Conservation (phyloP, 53 echinoderm and acorn worm genomes). For the Zoroaster sp. region DNA sequence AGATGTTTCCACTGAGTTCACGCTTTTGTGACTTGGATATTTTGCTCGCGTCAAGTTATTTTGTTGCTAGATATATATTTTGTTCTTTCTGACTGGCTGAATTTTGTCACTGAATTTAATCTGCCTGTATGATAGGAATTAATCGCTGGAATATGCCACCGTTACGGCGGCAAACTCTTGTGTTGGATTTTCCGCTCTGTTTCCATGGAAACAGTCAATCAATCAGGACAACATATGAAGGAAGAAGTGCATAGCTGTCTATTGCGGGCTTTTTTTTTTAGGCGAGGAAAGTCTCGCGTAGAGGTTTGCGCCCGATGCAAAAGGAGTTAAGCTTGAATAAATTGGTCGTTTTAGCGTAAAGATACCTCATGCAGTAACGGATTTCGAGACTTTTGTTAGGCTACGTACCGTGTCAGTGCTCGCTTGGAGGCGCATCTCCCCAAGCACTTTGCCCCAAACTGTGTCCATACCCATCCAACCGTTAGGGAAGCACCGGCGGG, state of each 20-base stretch:
- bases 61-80: not conserved
- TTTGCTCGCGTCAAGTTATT: not conserved
- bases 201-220: slow-evolving; percentile 53
- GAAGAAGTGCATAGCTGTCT: not conserved
- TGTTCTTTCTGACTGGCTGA: not conserved
- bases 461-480: slow-evolving; percentile 29
- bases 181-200: slow-evolving; percentile 23
- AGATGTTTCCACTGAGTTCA: slow-evolving; percentile 10
- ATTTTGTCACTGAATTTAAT: slow-evolving; percentile 25
- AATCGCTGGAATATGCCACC: slow-evolving; percentile 13
- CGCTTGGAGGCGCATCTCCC: not conserved
- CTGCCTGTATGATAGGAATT: slow-evolving; percentile 29
- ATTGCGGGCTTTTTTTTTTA: not conserved
- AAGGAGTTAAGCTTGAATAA: slow-evolving; percentile 15
- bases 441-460: slow-evolving; percentile 25
- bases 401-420: not conserved
- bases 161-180: slow-evolving; percentile 20
- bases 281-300: not conserved
- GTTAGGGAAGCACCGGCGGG: slow-evolving; percentile 40
- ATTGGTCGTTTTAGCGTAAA: slow-evolving; percentile 40
- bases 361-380: slow-evolving; percentile 23
- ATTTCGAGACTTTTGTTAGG: slow-evolving; percentile 15
- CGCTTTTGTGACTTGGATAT: not conserved
- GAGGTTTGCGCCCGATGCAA: not conserved
- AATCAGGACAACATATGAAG: not conserved